Base-by-base conservation (phyloP, 2,888 invertebrate species). In the Cantharis flavilabris region DNA sequence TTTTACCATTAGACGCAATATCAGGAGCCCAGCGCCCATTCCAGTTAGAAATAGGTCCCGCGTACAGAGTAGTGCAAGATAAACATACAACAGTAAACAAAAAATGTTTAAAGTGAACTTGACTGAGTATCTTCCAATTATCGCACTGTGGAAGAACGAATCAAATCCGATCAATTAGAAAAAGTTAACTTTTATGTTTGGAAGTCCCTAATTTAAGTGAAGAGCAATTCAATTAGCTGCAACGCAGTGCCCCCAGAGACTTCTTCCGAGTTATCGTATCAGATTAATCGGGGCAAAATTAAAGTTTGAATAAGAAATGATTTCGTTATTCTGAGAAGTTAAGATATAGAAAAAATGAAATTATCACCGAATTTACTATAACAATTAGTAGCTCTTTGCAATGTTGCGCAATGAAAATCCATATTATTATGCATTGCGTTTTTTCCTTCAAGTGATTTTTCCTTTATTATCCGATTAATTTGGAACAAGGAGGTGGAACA, bases 401-500 rank as follows among this genome's bases (percentile, higher is more conserved):
- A 23, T 23, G 26, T 67, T 23, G 26, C 65, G 23, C 13, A 67
- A 14, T 23, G 9, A 9, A 67, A 23, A 67, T n/a, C 11, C 1
- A 18, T 65, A 65, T 65, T 64, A 71, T 18, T 28, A 30, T n/a
- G 64, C 10, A 14, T 28, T 23, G 63, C 62, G 71, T 75, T 72
- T 33, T n/a, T 49, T 49, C 62, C 16, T 16, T 71, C 70, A 77
- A 78, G 70, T 78, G 67, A 72, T 78, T 73, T 75, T 70, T 67
- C 49, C n/a, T n/a, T 62, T 33, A 77, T 65, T 64, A 74, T 75
- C 74, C 77, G 74, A 77, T 77, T 77, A 75, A 77, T 77, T 77
- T 69, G 62, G 63, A 73, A 49, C 69, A 78, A 78, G 64, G 69
- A 71, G 73, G 70, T 70, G 76, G 9, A 18, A 49, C 49, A 49